Evolutionary conservation across 2,797 vertebrate species (phyloP).

Genomic region (Scomberomorus guttatus): DNA sequence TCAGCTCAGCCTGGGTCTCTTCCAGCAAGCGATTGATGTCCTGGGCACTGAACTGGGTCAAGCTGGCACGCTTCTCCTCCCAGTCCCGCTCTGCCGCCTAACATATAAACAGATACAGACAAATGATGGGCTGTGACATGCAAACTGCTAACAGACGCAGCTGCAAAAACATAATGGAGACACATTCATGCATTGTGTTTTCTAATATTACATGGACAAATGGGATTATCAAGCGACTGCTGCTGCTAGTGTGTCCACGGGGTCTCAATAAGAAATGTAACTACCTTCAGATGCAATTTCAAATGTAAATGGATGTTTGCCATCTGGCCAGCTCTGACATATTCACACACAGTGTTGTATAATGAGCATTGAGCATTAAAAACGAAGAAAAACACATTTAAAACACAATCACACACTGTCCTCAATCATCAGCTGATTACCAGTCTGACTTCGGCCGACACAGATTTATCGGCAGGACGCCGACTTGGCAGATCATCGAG

Average conservation of each 20-base stretch:
- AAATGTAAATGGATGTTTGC: constrained; percentile 36
- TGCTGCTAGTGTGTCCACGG: constrained; percentile 23
- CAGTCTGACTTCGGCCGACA: constrained; percentile 94
- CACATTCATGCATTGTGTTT: constrained; percentile 16
- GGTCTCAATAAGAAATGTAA: constrained; percentile 14
- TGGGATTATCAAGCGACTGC: constrained; percentile 27
- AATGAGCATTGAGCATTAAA: neutral
- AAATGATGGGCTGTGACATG: constrained; percentile 15
- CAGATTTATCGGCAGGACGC: constrained; percentile 89
- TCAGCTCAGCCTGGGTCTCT: constrained; percentile 96
- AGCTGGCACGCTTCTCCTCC: constrained; percentile 96
- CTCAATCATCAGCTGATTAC: constrained; percentile 69
- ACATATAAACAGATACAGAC: constrained; percentile 42
- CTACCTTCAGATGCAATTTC: constrained; percentile 17
- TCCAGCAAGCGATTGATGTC: constrained; percentile 97
- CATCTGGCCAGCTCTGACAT: constrained; percentile 39
- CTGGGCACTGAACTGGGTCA: constrained; percentile 96
- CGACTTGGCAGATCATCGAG: constrained; percentile 88
- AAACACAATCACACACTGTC: no score
- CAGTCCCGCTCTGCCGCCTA: constrained; percentile 97
- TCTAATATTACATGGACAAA: constrained; percentile 12
- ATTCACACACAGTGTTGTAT: constrained; percentile 2
- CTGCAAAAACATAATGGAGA: constrained; percentile 4
- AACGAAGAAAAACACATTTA: constrained; percentile 7
- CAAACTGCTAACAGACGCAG: neutral